Conservation (phyloP, 2,797 vertebrate species). For the Lateolabrax maculatus region DNA sequence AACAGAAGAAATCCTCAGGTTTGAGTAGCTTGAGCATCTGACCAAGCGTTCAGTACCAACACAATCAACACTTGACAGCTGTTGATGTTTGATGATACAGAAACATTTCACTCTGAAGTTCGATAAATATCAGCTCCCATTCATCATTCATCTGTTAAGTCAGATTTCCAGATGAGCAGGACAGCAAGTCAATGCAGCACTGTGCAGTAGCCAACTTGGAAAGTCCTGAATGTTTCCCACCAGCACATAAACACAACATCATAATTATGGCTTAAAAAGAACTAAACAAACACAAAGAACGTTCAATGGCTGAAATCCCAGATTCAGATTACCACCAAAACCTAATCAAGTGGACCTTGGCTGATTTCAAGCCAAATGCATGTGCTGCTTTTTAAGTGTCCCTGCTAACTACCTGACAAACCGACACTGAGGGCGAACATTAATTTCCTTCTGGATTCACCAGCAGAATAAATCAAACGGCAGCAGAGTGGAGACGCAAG, state of each 20-base stretch:
- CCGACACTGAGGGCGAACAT: not conserved
- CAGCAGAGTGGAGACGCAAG: slow-evolving; percentile 12
- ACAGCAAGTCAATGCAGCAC: slow-evolving; percentile 1
- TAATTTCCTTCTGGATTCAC: slow-evolving; percentile 9
- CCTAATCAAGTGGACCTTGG: slow-evolving; percentile 47
- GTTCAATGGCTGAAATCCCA: slow-evolving; percentile 48
- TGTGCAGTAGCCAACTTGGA: slow-evolving; percentile 20
- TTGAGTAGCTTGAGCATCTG: not conserved
- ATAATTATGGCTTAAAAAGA: slow-evolving; percentile 51
- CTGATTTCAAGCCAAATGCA: slow-evolving; percentile 16
- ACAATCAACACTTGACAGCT: no score
- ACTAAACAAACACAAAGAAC: slow-evolving; percentile 56
- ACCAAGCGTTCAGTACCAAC: no score
- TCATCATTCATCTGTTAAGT: slow-evolving; percentile 32
- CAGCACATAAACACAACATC: slow-evolving; percentile 48
- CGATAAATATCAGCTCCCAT: slow-evolving; percentile 1
- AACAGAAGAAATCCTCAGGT: not conserved
- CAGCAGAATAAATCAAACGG: slow-evolving; percentile 43
- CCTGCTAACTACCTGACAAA: slow-evolving; percentile 28
- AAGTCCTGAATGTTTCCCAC: slow-evolving; percentile 42
- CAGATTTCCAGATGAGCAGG: slow-evolving; percentile 19
- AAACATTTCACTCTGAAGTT: not conserved
- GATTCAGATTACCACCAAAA: slow-evolving; percentile 46
- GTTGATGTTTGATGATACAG: no score
- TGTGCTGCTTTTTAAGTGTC: slow-evolving; percentile 6